Base-by-base conservation (phyloP, 2,888 invertebrate species). In the Temnothorax unifasciatus region DNA sequence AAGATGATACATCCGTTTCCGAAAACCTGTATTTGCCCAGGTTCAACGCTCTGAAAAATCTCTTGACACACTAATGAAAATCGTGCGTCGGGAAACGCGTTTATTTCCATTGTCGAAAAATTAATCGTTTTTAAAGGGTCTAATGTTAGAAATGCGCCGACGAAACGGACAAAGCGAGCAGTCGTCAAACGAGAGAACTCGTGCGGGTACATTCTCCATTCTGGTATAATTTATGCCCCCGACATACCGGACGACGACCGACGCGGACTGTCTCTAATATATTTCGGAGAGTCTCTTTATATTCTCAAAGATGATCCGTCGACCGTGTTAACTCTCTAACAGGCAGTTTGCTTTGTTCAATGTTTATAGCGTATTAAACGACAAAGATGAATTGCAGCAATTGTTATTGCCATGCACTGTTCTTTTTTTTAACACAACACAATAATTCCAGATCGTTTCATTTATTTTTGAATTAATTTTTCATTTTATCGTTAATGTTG, bases 61-160 rank as follows among this genome's bases (percentile, higher is more conserved):
- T 2, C 34, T 25, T n/a, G 41, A 41, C 50, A 21, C 13, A 29
- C n/a, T 5, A 21, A 38, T 25, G 38, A 38, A 68, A 77, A 71
- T 59, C 29, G 34, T 57, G 21, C 25, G 54, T 41, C 44, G 64
- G 44, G 83, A 86, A 84, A 34, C 34, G 85, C 84, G 82, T 88
- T 89, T 88, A 85, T 83, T 87, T 85, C 84, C 82, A 76, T 84
- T 74, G 81, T 84, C 88, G 85, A 88, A 84, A 86, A 89, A 87
- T 89, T 89, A 89, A 90, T 90, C 87, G 90, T 82, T 85, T 86
- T 86, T 86, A 85, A 87, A 83, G 76, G 83, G 85, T 87, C 86
- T 90, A 90, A 88, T 85, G 88, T 85, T 85, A 88, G 85, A 85
- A 83, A 90, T 86, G 83, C 83, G 77, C 83, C 83, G 81, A 61